Base-by-base conservation (phyloP, 1,140 invertebrate species). In the Calosoma granatense region DNA sequence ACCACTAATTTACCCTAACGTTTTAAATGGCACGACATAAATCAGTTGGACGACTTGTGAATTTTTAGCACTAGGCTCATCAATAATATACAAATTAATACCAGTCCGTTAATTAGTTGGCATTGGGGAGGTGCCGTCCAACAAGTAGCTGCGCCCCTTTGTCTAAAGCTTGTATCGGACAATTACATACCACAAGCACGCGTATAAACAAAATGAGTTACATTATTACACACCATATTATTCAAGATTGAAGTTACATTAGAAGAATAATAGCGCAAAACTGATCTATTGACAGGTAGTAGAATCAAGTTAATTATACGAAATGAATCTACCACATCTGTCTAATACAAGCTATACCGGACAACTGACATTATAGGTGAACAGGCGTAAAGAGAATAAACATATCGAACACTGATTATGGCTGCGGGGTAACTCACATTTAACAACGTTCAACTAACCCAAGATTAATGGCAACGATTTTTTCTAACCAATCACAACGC, bases 51-150 rank as follows among this genome's bases (percentile, higher is more conserved):
- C 14, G 14, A 30, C 6, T 30, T 30, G 26, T 30, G 26, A 47
- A 47, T 47, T 47, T 47, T 47, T 47, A 47, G 17, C 41, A 17
- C 6, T 4, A 47, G 15, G 41, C 41, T 17, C 41, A 47, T 47
- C 41, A 47, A 47, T 47, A 47, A 47, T 47, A 17, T 4, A 11
- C 41, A 47, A 47, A 47, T 47, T 47, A 47, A 47, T 47, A 47
- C 17, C 9, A 47, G 9, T 4, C 17, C 17, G 41, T 47, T 47
- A 47, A 47, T 47, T 47, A 47, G 15, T 12, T 47, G 41, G 41
- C 41, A 47, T 47, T 47, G 41, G 41, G 41, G 41, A 12, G 41
- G 9, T 9, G 6, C 41, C 4, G 4, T 4, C 17, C 3, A 47
- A 11, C 41, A 17, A 17, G 41, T 11, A 47, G 17, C 6, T 47